Base-by-base conservation (phyloP, 2,888 invertebrate genomes). In the Dexiosoma caninum region DNA sequence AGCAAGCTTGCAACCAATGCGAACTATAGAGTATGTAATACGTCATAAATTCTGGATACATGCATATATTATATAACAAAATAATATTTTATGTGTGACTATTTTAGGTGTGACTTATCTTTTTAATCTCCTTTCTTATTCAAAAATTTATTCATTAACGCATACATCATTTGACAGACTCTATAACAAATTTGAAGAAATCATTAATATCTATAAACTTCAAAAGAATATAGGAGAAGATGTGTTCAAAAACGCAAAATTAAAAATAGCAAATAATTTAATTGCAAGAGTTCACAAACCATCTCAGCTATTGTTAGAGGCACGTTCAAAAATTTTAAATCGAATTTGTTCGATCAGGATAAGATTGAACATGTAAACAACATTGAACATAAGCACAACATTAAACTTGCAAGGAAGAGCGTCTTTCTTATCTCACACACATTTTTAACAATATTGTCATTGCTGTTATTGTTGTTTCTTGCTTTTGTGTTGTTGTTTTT, bases 311-410 rank as follows among this genome's bases (percentile, higher is more conserved):
- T 85, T 85, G 85, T 85, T 77, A 51, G 53, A 78, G 82, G 81
- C 85, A 85, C 85, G 85, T 84, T 75, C 83, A 80, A 35, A 77
- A 60, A 64, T 40, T 66, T 32, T 66, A 82, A 75, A 85, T 84
- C 83, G 83, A 84, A 84, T 79, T 79, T 79, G 78, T 83, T 85
- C 83, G 83, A 85, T 85, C 83, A 81, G 81, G 81, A 77, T 81
- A 77, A 81, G 71, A 76, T 53, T 67, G 35, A 42, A 64, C 62
- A 62, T 49, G 66, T 32, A 72, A 44, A 72, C n/a, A n/a, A n/a
- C 35, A 44, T 49, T 37, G 16, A 51, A 71, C 49, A 64, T 72
- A 76, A 76, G 67, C 51, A 79, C 81, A 81, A 44, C 49, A 37
- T 32, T 35, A 23, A 69, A 44, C 69, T 19, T 57, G 16, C 40